A percentile compares a stretch with the other conserved stretches of the same genome.
These are phyloP conservation scores for Maconellicoccus hirsutus DNA, from an alignment of 1,140 invertebrate species.

Conservation along the genomic window DNA sequence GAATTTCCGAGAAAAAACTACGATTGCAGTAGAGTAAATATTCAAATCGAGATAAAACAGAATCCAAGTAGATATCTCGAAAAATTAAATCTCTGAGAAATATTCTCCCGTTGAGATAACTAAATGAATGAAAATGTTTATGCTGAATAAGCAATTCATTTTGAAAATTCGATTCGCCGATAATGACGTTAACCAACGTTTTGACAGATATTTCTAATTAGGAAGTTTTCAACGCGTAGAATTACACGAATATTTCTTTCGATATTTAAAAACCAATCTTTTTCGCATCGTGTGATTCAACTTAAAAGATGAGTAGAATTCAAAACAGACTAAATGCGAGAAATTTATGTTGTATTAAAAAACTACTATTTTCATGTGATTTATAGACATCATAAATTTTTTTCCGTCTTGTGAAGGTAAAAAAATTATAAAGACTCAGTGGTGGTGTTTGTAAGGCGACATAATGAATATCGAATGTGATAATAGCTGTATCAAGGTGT, in stretches of 20 bases:
- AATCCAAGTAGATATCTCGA: no score
- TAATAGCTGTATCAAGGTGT: conserved; percentile 15
- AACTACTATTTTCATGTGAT: neutral
- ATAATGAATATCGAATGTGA: conserved; percentile 16
- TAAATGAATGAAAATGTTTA: no score
- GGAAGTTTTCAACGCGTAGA: neutral
- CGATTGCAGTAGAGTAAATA: no score
- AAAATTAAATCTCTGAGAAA: no score
- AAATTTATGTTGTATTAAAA: conserved; percentile 18
- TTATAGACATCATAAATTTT: neutral
- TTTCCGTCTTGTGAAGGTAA: conserved; percentile 2
- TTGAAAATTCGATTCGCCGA: neutral
- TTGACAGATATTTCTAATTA: neutral
- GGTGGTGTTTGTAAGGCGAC: conserved; percentile 9
- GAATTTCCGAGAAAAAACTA: no score
- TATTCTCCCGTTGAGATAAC: no score
- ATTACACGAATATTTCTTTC: neutral
- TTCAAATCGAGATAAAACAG: no score
- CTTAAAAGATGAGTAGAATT: neutral
- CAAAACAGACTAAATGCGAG: conserved; percentile 1
- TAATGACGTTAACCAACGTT: neutral
- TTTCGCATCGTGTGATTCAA: no score
- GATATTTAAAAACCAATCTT: no score
- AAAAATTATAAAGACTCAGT: neutral
- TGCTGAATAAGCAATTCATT: no score